Percentiles rank a stretch among this genome's conserved stretches.
Conservation (phyloP, 1,140 invertebrate species). For the Bombus impatiens region DNA sequence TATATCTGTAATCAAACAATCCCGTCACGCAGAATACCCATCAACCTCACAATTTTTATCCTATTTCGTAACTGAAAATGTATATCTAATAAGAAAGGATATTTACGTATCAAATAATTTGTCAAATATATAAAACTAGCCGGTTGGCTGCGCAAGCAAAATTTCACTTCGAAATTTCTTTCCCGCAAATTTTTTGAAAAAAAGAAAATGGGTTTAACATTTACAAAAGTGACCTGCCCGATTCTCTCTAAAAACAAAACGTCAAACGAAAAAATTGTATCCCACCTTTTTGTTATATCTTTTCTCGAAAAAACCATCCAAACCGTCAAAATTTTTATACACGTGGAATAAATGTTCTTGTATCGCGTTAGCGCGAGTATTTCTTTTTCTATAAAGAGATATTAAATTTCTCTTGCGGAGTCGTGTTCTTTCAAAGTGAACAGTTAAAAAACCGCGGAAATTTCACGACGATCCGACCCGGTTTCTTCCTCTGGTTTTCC, state of each 20-base stretch:
- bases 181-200: background rate
- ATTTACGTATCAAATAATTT: background rate
- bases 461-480: background rate
- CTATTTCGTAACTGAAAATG: background rate
- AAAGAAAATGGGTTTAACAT: no score
- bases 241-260: background rate
- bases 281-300: background rate
- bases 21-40: background rate
- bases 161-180: background rate
- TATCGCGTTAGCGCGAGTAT: background rate
- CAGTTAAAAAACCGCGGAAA: background rate
- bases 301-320: background rate
- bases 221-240: background rate
- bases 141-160: background rate
- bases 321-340: background rate
- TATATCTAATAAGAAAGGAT: background rate
- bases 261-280: background rate
- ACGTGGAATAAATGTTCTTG: background rate
- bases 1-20: background rate
- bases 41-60: background rate
- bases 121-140: background rate
- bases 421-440: background rate
- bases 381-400: background rate
- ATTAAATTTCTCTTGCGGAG: background rate
- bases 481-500: no score